Base-by-base conservation (phyloP, 2,113 vertebrate genomes). In the Anas platyrhynchos region DNA sequence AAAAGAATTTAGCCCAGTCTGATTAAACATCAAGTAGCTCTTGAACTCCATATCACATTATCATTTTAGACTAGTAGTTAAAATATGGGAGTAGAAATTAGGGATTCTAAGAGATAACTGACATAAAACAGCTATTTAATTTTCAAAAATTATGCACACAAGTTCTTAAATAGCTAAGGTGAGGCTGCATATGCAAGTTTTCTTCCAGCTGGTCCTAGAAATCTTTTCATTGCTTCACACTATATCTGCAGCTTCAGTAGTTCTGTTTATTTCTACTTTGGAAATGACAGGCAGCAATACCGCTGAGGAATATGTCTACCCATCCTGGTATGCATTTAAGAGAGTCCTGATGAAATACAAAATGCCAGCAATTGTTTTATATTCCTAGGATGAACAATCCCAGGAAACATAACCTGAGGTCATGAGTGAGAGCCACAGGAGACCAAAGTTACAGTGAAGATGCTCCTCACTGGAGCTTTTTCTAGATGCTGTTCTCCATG, bases 11-110 rank as follows among this genome's bases (percentile, higher is more conserved):
- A 50, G 8, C 50, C 46, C 2, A 1, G 25, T 84, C 81, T 95
- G 87, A 94, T 92, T 92, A 93, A 78, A 92, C 17, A 5, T 92
- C 89, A 95, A 91, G 88, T 84, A 46, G 66, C 83, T 96, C 88
- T 95, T 90, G 76, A 96, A 91, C 41, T 73, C 54, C 34, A 3
- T 32, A 69, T 91, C 73, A 25, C 16, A 23, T 41, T 79, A 34
- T 85, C 32, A 59, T 71, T 86, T 88, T 65, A 67, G 67, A 48
- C 58, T 69, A 26, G 31, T 63, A 36, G 55, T 77, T 89, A 69
- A 90, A 91, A 80, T 0, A 3, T 43, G 36, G 55, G 75, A 61
- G 54, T 25, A 54, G 46, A 82, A 89, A 79, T 82, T 17, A 66
- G 50, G 36, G 50, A 82, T 92, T 78, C 80, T 73, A n/a, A 58